Base-by-base conservation (phyloP, 2,888 invertebrate species). In the Drosophila gaucha region DNA sequence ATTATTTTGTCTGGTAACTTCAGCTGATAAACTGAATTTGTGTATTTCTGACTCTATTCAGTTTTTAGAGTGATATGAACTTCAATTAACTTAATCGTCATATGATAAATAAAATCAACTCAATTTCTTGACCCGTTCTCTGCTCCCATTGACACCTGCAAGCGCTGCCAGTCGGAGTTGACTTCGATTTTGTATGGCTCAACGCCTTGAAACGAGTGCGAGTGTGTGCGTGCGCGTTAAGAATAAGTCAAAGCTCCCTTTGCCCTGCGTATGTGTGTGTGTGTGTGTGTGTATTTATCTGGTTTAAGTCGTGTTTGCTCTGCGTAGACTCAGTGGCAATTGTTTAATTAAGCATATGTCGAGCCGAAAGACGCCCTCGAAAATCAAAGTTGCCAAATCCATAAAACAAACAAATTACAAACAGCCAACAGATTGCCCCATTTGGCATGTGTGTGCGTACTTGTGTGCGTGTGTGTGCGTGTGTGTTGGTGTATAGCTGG, bases 391-490 rank as follows among this genome's bases (percentile, higher is more conserved):
- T 70, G 64, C 33, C 55, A 82, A 88, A 88, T 83, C 82, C 82
- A 83, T 75, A 83, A 88, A 88, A 73, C 60, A 82, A 82, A 82
- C 82, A 82, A 86, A 82, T 82, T 82, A 86, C 86, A 62, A 71
- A 56, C 83, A 82, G 62, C 50, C 33, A 72, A 56, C 88, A 88
- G 86, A 63, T 82, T 83, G 80, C 52, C 16, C 35, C 18, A 47
- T 44, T 44, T 46, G 33, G 4, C n/a, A 43, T 51, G 8, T 47
- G 39, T 54, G 4, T 22, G 8, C 12, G 22, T 24, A 16, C 3
- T 2, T 28, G 20, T 38, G 39, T 59, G 20, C 38, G 52, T 36
- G 36, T 50, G 46, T 31, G 8, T 30, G 20, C 22, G 43, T 33
- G 46, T 57, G 26, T 33, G 9, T 31, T 31, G 24, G 51, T 46